A percentile compares a stretch with the other conserved stretches of the same genome.
Conservation (phyloP, 2,888 invertebrate species). For the Mongoloraphidia duomilia region DNA sequence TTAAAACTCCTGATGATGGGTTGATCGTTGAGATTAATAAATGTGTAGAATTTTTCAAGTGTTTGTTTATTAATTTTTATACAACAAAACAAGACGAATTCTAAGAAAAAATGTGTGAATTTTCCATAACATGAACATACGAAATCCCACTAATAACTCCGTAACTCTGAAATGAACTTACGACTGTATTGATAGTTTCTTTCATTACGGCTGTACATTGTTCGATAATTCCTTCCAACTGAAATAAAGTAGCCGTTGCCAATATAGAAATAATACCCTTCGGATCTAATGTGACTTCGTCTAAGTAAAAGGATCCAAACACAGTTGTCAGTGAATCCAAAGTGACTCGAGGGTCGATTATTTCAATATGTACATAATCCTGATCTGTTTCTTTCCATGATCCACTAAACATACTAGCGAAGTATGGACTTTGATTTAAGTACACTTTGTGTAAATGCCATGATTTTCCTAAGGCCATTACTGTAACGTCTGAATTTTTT, state of each 20-base stretch:
- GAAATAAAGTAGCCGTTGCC: slow-evolving; percentile 60
- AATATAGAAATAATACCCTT: slow-evolving; percentile 49
- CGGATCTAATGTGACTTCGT: slow-evolving; percentile 55
- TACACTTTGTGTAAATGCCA: slow-evolving; percentile 69
- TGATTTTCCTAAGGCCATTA: slow-evolving; percentile 51
- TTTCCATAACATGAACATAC: too few species aligned
- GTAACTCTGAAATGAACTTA: slow-evolving; percentile 14
- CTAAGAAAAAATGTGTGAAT: too few species aligned
- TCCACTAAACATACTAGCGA: slow-evolving; percentile 68
- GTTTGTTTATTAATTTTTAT: too few species aligned
- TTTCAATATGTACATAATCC: slow-evolving; percentile 48
- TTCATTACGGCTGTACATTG: slow-evolving; percentile 60
- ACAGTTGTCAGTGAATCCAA: slow-evolving; percentile 49
- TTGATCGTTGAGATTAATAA: too few species aligned
- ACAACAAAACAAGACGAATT: too few species aligned
- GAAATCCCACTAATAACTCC: too few species aligned
- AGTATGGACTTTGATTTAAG: slow-evolving; percentile 66
- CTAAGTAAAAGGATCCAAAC: slow-evolving; percentile 61
- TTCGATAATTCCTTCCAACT: slow-evolving; percentile 56
- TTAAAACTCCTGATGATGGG: too few species aligned
- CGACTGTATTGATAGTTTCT: slow-evolving; percentile 54
- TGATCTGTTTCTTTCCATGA: slow-evolving; percentile 59
- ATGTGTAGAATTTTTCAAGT: too few species aligned
- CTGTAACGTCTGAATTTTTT: slow-evolving; percentile 58
- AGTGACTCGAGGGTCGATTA: slow-evolving; percentile 56